phyloP scores from a whole-genome alignment of 2,113 vertebrate genomes.

The Rhabdornis inornatus region DNA sequence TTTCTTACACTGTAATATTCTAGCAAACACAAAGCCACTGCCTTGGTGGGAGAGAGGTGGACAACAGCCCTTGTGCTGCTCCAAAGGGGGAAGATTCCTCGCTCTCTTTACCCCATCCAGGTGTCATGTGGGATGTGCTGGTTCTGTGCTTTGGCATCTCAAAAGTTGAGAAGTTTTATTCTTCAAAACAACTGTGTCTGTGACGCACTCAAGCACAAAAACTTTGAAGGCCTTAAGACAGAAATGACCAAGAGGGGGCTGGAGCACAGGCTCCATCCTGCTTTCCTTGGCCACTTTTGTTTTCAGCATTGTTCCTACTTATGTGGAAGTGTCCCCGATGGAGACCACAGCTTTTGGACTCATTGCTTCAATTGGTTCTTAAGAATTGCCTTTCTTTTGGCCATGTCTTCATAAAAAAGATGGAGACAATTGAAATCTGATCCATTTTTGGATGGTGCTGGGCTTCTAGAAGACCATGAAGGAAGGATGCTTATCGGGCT shows the following conservation, averaged over 20 bases:
- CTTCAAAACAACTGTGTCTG: background rate
- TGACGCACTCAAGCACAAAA: background rate
- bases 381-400: background rate
- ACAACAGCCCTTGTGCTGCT: background rate
- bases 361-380: background rate
- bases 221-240: background rate
- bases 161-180: background rate
- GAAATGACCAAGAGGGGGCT: background rate
- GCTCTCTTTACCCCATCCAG: background rate
- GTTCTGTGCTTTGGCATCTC: background rate
- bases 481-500: background rate
- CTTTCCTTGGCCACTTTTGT: background rate
- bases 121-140: background rate
- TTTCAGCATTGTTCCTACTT: background rate
- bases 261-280: background rate
- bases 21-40: background rate
- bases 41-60: background rate
- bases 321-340: background rate
- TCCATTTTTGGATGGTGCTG: background rate
- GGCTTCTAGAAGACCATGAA: background rate
- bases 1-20: background rate
- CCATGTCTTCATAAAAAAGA: background rate
- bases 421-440: background rate
- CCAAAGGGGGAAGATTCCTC: background rate
- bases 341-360: conserved; percentile 7